Evolutionary conservation across 2,797 vertebrate species (phyloP).

Genomic region (Neostethus bicornis): DNA sequence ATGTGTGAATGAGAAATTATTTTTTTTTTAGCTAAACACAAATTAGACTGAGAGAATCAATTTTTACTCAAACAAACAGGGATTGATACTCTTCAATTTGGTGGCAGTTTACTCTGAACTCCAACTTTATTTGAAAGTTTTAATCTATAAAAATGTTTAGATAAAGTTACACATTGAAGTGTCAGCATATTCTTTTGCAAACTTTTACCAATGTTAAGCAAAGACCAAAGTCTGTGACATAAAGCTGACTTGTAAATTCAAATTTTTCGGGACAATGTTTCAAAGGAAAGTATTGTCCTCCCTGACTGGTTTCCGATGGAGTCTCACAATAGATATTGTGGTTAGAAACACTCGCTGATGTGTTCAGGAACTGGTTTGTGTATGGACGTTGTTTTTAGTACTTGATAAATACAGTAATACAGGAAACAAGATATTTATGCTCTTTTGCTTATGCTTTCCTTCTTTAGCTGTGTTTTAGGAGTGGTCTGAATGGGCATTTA

Average conservation of each 20-base stretch:
- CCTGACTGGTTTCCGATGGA: constrained; percentile 6
- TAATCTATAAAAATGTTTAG: too few species aligned
- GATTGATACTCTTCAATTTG: too few species aligned
- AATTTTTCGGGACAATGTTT: background rate
- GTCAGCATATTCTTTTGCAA: background rate
- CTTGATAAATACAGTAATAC: constrained; percentile 8
- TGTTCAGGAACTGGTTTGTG: constrained; percentile 27
- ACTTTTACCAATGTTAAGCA: constrained; percentile 5
- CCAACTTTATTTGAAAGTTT: too few species aligned
- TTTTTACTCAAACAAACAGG: too few species aligned
- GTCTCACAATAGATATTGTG: constrained; percentile 7
- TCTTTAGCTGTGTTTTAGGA: too few species aligned
- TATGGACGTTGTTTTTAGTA: constrained; percentile 15
- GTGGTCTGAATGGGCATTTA: background rate
- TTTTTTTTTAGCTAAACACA: too few species aligned
- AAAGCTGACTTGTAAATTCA: background rate
- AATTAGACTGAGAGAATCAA: too few species aligned
- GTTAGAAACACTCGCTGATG: constrained; percentile 2
- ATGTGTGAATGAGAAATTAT: too few species aligned
- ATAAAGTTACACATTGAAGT: background rate
- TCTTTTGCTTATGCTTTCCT: too few species aligned
- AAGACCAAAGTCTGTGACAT: background rate
- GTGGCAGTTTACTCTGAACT: too few species aligned
- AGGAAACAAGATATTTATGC: constrained; percentile 9
- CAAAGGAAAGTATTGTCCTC: constrained; percentile 14